These are phyloP conservation scores for Myotis brandtii DNA, from an alignment of 2,113 vertebrate species.

Conservation along the genomic window DNA sequence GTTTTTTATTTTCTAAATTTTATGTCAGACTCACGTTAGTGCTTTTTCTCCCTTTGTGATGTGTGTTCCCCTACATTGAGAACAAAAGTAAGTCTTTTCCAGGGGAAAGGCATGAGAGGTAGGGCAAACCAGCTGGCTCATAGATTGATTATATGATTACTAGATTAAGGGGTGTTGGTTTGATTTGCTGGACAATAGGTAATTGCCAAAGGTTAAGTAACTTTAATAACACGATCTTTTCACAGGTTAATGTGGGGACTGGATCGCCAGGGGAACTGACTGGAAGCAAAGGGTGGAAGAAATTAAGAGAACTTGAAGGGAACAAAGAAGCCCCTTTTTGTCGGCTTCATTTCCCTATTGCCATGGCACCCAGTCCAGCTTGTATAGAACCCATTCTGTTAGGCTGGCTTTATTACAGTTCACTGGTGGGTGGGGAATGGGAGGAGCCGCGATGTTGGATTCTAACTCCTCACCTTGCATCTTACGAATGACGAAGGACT, in stretches of 20 bases:
- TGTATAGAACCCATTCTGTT: background rate
- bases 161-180: background rate
- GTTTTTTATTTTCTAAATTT: background rate
- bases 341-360: background rate
- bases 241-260: background rate
- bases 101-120: background rate
- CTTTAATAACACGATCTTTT: no score
- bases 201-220: background rate
- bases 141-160: background rate
- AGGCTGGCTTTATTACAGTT: background rate
- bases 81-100: background rate
- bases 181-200: background rate
- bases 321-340: constrained; percentile 4
- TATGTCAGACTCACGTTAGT: background rate
- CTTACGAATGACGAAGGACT: background rate
- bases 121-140: background rate
- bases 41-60: background rate
- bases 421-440: background rate
- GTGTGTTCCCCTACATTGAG: background rate
- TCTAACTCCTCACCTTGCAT: background rate
- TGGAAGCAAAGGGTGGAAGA: background rate
- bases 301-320: background rate
- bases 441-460: background rate
- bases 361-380: background rate
- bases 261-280: background rate